Conservation (phyloP, 1,140 invertebrate genomes). For the Antheraea pernyi region DNA sequence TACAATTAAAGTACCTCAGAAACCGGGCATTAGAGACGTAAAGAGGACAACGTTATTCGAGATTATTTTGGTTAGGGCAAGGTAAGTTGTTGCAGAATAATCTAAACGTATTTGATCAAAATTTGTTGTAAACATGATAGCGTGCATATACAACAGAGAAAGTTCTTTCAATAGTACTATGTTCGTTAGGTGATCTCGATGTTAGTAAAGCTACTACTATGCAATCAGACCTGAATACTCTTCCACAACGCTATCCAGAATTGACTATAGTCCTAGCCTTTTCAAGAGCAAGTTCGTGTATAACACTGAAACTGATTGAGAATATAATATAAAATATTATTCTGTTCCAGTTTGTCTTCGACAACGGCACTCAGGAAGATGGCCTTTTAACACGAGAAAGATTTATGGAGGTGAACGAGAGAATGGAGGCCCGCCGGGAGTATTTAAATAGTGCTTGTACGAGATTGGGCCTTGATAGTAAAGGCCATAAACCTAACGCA, state of each 20-base stretch:
- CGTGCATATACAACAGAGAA: too few relatives aligned
- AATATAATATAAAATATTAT: background rate
- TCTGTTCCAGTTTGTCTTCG: slow-evolving; percentile 67
- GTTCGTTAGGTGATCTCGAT: too few relatives aligned
- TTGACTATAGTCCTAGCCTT: too few relatives aligned
- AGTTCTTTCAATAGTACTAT: too few relatives aligned
- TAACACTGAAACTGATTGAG: background rate
- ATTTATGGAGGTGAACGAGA: slow-evolving; percentile 59
- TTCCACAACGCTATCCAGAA: background rate
- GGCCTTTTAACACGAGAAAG: slow-evolving; percentile 56
- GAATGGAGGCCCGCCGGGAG: slow-evolving; percentile 65
- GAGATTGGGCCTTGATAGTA: slow-evolving; percentile 48
- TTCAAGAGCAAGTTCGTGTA: background rate
- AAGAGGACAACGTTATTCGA: background rate
- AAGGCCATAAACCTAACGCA: slow-evolving; percentile 80
- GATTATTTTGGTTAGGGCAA: background rate
- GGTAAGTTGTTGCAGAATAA: background rate
- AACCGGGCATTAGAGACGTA: background rate
- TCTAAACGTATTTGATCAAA: background rate
- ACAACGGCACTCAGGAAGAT: slow-evolving; percentile 62
- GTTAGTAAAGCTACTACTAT: background rate
- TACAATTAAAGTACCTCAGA: too few relatives aligned
- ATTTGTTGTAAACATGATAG: too few relatives aligned
- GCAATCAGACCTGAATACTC: background rate
- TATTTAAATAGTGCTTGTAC: slow-evolving; percentile 54